Evolutionary conservation across 2,113 vertebrate genomes (phyloP), one percentile per base, ranked within the genome.

Genomic region (Hoplias malabaricus): DNA sequence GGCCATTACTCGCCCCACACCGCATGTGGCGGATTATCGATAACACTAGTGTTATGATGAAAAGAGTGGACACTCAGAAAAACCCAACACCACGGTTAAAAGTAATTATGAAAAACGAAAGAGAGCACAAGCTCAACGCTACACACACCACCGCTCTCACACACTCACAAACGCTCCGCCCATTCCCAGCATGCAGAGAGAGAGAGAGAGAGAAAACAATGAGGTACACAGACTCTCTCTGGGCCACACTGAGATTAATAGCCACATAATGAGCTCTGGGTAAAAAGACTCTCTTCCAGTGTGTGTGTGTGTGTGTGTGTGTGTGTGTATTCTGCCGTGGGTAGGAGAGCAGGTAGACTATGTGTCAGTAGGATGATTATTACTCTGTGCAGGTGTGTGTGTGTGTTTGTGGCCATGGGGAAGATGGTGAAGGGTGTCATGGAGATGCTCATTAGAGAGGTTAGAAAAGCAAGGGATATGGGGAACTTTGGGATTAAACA

Each of bases 221-320:
- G 29, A 77, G 56, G 38, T 53, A n/a, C n/a, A n/a, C 38, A 48
- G 38, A 69, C 65, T 69, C 19, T 69, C 9, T 4, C 40, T 46
- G 29, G 40, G 31, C 53, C 40, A 63, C n/a, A 78, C 27, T 43
- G 61, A 62, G 76, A 78, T 78, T 78, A 78, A 78, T 71, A 54
- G 54, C 56, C 21, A 16, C 43, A 16, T 66, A 69, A 59, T 69
- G 23, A 77, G 38, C 27, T 31, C 3, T 53, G 19, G 2, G 50
- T 67, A 21, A 29, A 68, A 68, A 43, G 38, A 46, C 25, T 19
- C 5, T 10, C 40, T n/a, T n/a, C 14, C 65, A 34, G 36, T 69
- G 56, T 27, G 25, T 16, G 10, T 46, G 14, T 14, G 73, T 16
- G 21, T 50, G 43, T 34, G 50, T 31, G 46, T 61, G 27, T 14